A percentile compares a stretch with the other conserved stretches of the same genome.
Conservation (phyloP, 2,113 vertebrate genomes). For the Ailurus styani region DNA sequence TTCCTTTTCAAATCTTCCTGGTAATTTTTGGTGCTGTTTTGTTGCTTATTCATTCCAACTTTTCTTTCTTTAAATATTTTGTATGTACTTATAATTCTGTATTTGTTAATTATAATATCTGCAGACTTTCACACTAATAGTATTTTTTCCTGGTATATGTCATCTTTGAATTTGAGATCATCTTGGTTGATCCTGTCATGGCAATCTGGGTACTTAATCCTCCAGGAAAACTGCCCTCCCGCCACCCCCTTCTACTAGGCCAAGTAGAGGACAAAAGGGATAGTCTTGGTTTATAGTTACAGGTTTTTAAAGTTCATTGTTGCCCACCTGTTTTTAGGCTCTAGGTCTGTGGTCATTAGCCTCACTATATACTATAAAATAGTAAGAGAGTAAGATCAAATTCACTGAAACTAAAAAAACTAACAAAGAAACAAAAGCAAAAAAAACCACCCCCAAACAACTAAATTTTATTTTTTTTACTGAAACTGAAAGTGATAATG, state of each 20-base stretch:
- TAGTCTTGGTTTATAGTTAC: background rate
- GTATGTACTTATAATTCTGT: background rate
- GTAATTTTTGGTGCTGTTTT: background rate
- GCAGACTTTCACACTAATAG: background rate
- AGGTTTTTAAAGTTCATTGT: background rate
- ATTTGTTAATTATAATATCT: background rate
- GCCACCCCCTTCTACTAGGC: background rate
- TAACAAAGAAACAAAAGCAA: background rate
- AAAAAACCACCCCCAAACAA: too few relatives aligned
- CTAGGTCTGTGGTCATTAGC: background rate
- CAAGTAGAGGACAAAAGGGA: background rate
- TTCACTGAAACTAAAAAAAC: background rate
- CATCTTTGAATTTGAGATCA: background rate
- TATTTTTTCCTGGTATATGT: background rate
- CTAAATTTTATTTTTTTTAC: background rate
- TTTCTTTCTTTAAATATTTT: background rate
- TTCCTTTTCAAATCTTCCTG: background rate
- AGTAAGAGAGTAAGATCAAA: too few relatives aligned
- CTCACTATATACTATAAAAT: background rate
- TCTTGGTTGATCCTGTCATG: background rate
- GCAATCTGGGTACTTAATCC: background rate
- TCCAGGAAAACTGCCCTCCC: background rate
- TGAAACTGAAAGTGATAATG: background rate
- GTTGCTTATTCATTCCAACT: background rate
- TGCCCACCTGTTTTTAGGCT: background rate